Base-by-base conservation (phyloP, 2,113 vertebrate genomes). In the Melanostigma gelatinosum region DNA sequence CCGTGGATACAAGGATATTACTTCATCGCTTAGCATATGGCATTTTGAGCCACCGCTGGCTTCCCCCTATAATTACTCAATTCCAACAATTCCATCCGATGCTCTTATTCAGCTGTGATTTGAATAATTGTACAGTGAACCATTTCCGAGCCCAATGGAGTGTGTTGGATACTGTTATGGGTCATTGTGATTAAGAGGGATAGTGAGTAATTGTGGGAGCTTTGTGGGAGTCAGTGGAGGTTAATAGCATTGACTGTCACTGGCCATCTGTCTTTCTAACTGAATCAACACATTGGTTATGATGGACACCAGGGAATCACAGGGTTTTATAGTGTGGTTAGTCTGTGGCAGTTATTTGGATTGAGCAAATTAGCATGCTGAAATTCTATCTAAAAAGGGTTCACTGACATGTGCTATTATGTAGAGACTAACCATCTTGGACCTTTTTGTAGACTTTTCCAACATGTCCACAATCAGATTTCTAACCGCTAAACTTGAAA, bases 91-190 rank as follows among this genome's bases (percentile, higher is more conserved):
- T 87, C 74, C 44, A 66, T 85, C 82, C 77, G 86, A 87, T 76
- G 75, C 75, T 78, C 85, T 87, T 85, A 85, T 92, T 93, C 79
- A 80, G 82, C 83, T 86, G 58, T 88, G 84, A 93, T 92, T 93
- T 94, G 63, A 92, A 91, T 92, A 93, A 94, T 94, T 91, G 90
- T 90, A 87, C 71, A 79, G 69, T 85, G 80, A 89, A 82, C 77
- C 83, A 40, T 83, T 72, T 82, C 58, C 76, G 66, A 87, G 85
- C 55, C 81, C 63, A 73, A 65, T 72, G 67, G 77, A 87, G 75
- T 69, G 77, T 84, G 80, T 79, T 54, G 50, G 68, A 89, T 83
- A 75, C 54, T 83, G 60, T 80, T 85, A 60, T 69, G 62, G 88
- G 87, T 77, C 89, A 88, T 65, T 88, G 79, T 86, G 82, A 93